Conservation (phyloP, 2,113 vertebrate species). For the Sula dactylatra region DNA sequence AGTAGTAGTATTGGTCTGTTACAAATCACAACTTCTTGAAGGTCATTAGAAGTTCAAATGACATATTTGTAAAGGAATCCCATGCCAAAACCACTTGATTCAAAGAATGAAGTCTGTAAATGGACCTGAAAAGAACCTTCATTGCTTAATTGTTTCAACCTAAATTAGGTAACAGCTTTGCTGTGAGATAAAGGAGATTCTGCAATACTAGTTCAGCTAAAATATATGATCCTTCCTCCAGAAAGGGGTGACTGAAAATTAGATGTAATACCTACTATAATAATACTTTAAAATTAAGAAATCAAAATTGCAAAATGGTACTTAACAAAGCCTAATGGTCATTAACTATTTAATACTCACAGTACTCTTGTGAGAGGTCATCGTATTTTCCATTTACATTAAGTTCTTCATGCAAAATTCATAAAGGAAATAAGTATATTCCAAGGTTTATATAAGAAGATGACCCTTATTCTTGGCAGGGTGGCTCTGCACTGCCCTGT, state of each 20-base stretch:
- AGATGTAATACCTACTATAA: neutral
- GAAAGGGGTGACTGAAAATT: neutral
- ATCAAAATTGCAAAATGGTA: slow-evolving; percentile 42
- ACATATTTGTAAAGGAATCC: neutral
- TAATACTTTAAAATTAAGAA: slow-evolving; percentile 17
- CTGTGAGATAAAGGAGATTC: neutral
- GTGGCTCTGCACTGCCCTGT: neutral
- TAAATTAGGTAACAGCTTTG: neutral
- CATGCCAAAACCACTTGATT: neutral
- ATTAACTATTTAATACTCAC: slow-evolving; percentile 15
- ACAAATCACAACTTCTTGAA: neutral
- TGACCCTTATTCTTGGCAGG: neutral
- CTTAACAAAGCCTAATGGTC: neutral
- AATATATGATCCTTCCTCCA: neutral
- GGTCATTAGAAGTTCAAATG: neutral
- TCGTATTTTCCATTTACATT: neutral
- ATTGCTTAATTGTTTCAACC: neutral
- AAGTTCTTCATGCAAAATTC: neutral
- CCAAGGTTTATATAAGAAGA: neutral
- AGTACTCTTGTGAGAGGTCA: neutral
- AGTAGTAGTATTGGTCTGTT: neutral
- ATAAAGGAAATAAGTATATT: neutral
- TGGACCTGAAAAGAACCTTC: neutral
- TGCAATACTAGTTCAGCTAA: neutral
- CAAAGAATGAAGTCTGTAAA: neutral